Conservation (phyloP, 2,113 vertebrate genomes). For the Scatophagus argus region DNA sequence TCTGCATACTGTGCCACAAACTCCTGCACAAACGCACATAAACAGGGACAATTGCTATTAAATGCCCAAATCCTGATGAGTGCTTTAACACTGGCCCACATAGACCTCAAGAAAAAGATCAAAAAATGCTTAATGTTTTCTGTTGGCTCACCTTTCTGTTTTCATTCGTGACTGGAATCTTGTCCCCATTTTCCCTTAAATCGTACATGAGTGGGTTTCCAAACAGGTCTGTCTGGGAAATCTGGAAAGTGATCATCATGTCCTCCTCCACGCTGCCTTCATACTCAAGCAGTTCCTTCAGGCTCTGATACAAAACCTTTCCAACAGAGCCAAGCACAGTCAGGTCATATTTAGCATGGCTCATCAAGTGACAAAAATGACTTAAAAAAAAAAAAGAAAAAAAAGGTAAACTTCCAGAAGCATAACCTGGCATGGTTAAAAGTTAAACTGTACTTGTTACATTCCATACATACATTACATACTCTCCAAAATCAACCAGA, state of each 20-base stretch:
- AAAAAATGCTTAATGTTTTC: not conserved
- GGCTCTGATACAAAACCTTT: constrained; percentile 95
- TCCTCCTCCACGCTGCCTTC: constrained; percentile 98
- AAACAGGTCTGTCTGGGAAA: constrained; percentile 97
- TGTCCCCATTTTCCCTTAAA: constrained; percentile 96
- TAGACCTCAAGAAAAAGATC: not conserved
- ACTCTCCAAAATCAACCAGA: not conserved
- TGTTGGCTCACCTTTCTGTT: constrained; percentile 91
- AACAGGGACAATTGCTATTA: not conserved
- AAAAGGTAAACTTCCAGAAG: not conserved
- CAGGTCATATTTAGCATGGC: not conserved
- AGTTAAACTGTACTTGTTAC: not conserved
- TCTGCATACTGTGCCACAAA: constrained; percentile 98
- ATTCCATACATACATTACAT: too few species aligned
- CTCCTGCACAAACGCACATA: constrained; percentile 85
- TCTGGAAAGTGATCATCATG: constrained; percentile 99
- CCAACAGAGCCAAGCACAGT: not conserved
- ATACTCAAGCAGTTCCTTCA: constrained; percentile 94
- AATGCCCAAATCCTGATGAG: not conserved
- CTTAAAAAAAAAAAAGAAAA: too few species aligned
- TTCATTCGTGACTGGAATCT: constrained; percentile 97
- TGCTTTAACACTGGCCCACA: not conserved
- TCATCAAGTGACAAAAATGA: not conserved
- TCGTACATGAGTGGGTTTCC: constrained; percentile 97
- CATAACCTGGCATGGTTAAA: too few species aligned